Evolutionary conservation across 2,113 vertebrate genomes (phyloP), one percentile per base, ranked within the genome.

Genomic region (Hylia prasina): DNA sequence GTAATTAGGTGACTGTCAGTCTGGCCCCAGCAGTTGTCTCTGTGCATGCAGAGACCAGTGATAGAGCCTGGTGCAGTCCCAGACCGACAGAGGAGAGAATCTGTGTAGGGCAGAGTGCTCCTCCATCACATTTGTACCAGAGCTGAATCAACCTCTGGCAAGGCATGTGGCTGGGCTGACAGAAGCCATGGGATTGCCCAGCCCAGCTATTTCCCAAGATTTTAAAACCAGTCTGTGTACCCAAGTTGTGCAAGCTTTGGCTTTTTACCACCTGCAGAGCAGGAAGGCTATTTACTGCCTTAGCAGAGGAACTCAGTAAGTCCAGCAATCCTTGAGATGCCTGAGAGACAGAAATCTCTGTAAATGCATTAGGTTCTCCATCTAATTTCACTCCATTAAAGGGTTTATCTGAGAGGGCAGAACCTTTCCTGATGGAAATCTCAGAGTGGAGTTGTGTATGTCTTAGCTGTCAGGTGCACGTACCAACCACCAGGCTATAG

Each of bases 301-400:
- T 71, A 60, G 77, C 13, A 42, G 31, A 71, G 56, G 12, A 54
- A 17, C 21, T 90, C 9, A 1, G 13, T 65, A 79, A 64, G 31
- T 40, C 61, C 63, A 85, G 48, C 14, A 68, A 14, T 37, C 21
- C 57, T 37, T 50, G 50, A n/a, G 48, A 61, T 1, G 5, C 6
- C 31, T 83, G 31, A 57, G 44, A 85, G 40, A 22, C 37, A 61
- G 69, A 94, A 94, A 91, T 89, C 22, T 89, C 77, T 73, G 54
- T 15, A 81, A 94, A 65, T 3, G 8, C 24, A 54, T 25, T 33
- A 47, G 0, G 1, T 31, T 93, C 13, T 16, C 7, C 14, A 56
- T 22, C 44, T 86, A 90, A 64, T 92, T 93, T 90, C 53, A 44
- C 39, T 88, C 61, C 57, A n/a, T 84, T 82, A 86, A 80, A 80